phyloP scores from a whole-genome alignment of 2,113 vertebrate species.

The Acrocephalus arundinaceus region DNA sequence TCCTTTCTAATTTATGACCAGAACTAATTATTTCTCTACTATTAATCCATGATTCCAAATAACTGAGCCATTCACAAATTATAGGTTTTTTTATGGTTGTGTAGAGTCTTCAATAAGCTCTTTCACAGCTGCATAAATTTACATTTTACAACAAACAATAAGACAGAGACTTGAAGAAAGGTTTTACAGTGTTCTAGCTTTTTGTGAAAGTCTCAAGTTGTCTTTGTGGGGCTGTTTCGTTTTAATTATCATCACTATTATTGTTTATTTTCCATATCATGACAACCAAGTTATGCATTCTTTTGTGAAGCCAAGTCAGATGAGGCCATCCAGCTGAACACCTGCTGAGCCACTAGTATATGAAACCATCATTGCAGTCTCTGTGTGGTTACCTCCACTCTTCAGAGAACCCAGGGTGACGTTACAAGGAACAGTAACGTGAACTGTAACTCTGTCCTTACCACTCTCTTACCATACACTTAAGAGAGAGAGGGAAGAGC shows the following conservation, averaged over 20 bases:
- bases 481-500: neutral
- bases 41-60: neutral
- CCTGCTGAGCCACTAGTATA: accelerated
- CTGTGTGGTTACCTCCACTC: neutral
- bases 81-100: neutral
- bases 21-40: neutral
- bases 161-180: neutral
- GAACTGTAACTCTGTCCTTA: neutral
- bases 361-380: accelerated
- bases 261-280: neutral
- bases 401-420: neutral
- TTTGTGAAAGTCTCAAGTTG: neutral
- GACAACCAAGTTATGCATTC: neutral
- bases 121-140: neutral
- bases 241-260: neutral
- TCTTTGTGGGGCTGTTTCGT: neutral
- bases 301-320: neutral
- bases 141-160: neutral
- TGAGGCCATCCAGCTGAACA: neutral
- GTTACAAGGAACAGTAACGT: neutral
- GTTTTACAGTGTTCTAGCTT: neutral
- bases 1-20: neutral
- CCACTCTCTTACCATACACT: neutral
- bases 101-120: neutral
- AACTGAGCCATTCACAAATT: neutral